These are phyloP conservation scores for Hololepta plana DNA, from an alignment of 2,888 invertebrate species.

Conservation along the genomic window DNA sequence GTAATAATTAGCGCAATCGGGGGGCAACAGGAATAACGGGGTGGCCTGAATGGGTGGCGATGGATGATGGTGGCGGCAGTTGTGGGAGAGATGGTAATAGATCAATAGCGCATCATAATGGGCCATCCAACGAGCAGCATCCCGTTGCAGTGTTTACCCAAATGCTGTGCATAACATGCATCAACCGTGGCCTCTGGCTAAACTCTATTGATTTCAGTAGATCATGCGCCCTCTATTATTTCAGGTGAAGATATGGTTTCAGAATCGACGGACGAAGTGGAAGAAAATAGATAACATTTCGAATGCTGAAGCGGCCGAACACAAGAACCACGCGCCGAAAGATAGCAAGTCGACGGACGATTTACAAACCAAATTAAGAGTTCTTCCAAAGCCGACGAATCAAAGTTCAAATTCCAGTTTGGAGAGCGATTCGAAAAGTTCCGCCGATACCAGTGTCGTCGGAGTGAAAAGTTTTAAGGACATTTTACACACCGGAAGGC, in stretches of 20 bases:
- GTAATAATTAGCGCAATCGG: constrained; percentile 7
- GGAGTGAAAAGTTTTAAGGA: constrained; percentile 21
- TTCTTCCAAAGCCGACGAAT: constrained; percentile 16
- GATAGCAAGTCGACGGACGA: constrained; percentile 2
- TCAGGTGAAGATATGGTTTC: constrained; percentile 85
- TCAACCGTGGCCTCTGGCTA: constrained; percentile 10
- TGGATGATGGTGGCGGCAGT: constrained; percentile 1
- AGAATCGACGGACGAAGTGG: constrained; percentile 67
- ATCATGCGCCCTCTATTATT: constrained; percentile 23
- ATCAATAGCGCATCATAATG: constrained; percentile 9
- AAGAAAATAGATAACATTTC: constrained; percentile 88
- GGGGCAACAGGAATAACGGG: constrained; percentile 5
- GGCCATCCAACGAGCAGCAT: constrained; percentile 7
- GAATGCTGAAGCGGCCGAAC: constrained; percentile 74
- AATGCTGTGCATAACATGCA: constrained; percentile 13
- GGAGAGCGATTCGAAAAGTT: constrained; percentile 25
- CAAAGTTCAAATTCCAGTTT: constrained; percentile 25
- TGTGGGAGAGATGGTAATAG: constrained; percentile 7
- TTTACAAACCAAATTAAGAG: constrained; percentile 13
- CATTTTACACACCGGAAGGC: constrained; percentile 16
- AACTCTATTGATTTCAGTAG: constrained; percentile 14
- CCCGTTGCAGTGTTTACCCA: constrained; percentile 10
- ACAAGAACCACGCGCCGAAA: constrained; percentile 35
- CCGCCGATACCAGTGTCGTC: constrained; percentile 15
- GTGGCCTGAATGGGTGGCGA: too few relatives aligned